Evolutionary conservation across 2,113 vertebrate genomes (phyloP), one percentile per base, ranked within the genome.

Genomic region (Dasyurus viverrinus): DNA sequence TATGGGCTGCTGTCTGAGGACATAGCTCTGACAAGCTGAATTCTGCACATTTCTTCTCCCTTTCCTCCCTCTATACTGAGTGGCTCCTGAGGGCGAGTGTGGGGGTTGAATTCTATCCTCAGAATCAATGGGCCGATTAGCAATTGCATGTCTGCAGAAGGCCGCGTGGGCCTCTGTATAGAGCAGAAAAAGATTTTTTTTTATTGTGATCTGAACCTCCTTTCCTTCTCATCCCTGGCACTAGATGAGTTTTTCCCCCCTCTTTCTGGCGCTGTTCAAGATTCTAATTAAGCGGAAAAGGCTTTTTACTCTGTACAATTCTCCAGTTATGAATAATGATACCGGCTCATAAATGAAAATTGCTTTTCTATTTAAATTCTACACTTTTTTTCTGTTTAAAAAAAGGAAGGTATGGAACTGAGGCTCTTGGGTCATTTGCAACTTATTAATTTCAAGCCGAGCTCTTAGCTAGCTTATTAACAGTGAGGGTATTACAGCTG

Each of bases 361-460:
- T 93, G 97, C 98, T 98, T 98, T 98, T 98, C 98, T 98, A 94
- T 98, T 98, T 98, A 98, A 98, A 98, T 98, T 98, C 92, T 96
- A 91, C 68, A 53, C 68, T 91, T 96, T 90, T 91, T 96, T 97
- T 96, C 93, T 52, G 27, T 57, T 19, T 48, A 50, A 54, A 89
- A 95, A 98, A 97, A 97, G 95, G 92, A 97, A 97, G 95, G 96
- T 95, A 97, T 27, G 97, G 94, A 97, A 55, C 95, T 91, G 95
- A 23, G 90, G 96, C 98, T 98, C 98, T 96, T 95, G 98, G 98
- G 98, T 98, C 98, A 98, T 98, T 98, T 98, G 97, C 97, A 98
- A 98, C 97, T 98, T 98, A 98, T 97, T 98, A 98, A 98, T 99
- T 98, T 98, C 97, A 97, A 98, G 97, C 60, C 68, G 96, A 84